Evolutionary conservation across 2,888 invertebrate genomes (phyloP).

Genomic region (Biston betularia): DNA sequence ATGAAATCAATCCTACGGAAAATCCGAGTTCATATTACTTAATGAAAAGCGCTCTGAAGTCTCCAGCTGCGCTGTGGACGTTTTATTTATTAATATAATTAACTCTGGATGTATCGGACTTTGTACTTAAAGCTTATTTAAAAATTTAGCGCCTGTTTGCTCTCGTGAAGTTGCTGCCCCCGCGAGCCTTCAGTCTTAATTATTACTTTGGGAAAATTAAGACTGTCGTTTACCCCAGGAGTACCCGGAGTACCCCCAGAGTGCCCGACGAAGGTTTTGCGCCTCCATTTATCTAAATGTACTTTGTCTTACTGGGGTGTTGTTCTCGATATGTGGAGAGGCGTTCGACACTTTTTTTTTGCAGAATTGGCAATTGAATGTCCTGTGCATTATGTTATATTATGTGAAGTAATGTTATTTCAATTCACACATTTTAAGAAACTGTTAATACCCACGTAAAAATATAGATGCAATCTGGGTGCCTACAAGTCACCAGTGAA

Average conservation of each 20-base stretch:
- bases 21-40: conserved; percentile 31
- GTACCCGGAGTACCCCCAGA: conserved; percentile 52
- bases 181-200: conserved; percentile 85
- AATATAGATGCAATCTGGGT: too few relatives aligned
- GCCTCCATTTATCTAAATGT: conserved; percentile 84
- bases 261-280: conserved; percentile 71
- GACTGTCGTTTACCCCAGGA: conserved; percentile 81
- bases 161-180: conserved; percentile 69
- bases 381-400: too few relatives aligned
- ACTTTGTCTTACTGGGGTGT: conserved; percentile 80
- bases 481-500: too few relatives aligned
- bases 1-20: conserved; percentile 29
- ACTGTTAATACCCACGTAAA: too few relatives aligned
- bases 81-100: conserved; percentile 81
- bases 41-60: conserved; percentile 49
- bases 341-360: conserved; percentile 48
- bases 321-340: conserved; percentile 60
- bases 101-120: conserved; percentile 81
- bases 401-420: too few relatives aligned
- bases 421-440: too few relatives aligned
- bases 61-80: conserved; percentile 50
- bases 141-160: conserved; percentile 79
- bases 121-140: conserved; percentile 83
- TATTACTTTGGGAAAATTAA: conserved; percentile 87
- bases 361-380: neutral